A percentile compares a stretch with the other conserved stretches of the same genome.
Conservation (phyloP, 2,113 vertebrate species). For the Isichthys henryi region DNA sequence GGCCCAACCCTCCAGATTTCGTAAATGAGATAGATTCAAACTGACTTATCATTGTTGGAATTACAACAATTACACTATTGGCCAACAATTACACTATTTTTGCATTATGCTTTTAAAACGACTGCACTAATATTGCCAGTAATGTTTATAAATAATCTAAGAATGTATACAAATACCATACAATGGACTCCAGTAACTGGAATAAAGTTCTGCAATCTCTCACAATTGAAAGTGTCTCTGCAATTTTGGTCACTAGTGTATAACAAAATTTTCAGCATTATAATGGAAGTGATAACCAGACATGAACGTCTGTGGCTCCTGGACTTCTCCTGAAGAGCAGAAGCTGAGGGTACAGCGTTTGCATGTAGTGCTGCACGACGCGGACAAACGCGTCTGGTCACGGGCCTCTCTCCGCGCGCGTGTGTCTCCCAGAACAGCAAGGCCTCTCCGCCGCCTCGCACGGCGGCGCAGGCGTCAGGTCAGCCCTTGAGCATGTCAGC, state of each 20-base stretch:
- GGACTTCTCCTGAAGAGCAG: not conserved
- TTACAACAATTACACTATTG: not conserved
- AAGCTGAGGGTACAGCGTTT: not conserved
- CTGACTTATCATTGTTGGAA: not conserved
- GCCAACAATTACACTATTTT: not conserved
- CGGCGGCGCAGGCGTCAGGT: conserved; percentile 9
- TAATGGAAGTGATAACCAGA: not conserved
- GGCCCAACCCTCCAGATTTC: not conserved
- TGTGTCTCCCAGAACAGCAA: conserved; percentile 6
- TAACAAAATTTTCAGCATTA: not conserved
- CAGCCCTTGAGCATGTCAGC: conserved; percentile 39
- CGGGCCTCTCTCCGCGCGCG: not conserved
- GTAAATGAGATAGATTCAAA: not conserved
- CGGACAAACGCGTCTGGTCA: not conserved
- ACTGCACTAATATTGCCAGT: not conserved
- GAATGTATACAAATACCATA: not conserved
- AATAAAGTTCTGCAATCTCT: not conserved
- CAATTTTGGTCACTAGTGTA: not conserved
- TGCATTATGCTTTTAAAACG: not conserved
- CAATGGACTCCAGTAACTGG: not conserved
- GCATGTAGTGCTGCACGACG: not conserved
- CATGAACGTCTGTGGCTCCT: not conserved
- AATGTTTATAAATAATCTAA: not conserved
- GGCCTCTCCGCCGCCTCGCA: not conserved
- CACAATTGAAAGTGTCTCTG: not conserved